phyloP scores from a whole-genome alignment of 2,888 invertebrate genomes.

The Pelosia muscerda region DNA sequence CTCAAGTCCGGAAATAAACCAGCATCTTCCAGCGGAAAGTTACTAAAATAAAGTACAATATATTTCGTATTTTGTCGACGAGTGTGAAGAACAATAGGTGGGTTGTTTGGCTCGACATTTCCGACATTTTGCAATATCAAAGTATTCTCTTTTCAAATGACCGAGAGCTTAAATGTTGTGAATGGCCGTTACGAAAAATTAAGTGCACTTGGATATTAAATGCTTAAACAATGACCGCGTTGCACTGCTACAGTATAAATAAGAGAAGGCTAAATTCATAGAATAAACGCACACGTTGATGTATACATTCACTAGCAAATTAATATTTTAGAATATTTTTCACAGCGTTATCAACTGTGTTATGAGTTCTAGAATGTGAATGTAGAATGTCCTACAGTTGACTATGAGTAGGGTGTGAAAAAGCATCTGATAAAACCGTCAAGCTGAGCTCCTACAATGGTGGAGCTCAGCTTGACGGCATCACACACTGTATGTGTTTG shows the following conservation, averaged over 20 bases:
- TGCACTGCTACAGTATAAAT: background rate
- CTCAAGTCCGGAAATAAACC: conserved; percentile 15
- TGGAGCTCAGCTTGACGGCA: no score
- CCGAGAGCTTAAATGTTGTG: conserved; percentile 17
- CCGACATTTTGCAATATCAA: conserved; percentile 23
- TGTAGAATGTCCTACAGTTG: no score
- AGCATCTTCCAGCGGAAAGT: conserved; percentile 9
- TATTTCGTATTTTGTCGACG: conserved; percentile 8
- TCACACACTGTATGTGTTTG: no score
- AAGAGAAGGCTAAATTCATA: background rate
- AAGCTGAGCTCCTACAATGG: no score
- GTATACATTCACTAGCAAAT: no score
- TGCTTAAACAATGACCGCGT: background rate
- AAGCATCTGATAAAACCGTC: no score
- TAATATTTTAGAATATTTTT: no score
- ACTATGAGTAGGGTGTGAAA: no score
- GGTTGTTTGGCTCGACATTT: conserved; percentile 16
- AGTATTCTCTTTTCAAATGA: conserved; percentile 27
- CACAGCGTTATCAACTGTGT: no score
- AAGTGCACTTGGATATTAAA: conserved; percentile 9
- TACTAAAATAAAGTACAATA: conserved; percentile 15
- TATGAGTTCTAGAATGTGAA: no score
- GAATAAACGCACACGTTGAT: background rate
- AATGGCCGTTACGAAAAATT: conserved; percentile 13
- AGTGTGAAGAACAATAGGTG: conserved; percentile 26